These are phyloP conservation scores for Harpegnathos saltator DNA, from an alignment of 1,140 invertebrate species.

Conservation along the genomic window DNA sequence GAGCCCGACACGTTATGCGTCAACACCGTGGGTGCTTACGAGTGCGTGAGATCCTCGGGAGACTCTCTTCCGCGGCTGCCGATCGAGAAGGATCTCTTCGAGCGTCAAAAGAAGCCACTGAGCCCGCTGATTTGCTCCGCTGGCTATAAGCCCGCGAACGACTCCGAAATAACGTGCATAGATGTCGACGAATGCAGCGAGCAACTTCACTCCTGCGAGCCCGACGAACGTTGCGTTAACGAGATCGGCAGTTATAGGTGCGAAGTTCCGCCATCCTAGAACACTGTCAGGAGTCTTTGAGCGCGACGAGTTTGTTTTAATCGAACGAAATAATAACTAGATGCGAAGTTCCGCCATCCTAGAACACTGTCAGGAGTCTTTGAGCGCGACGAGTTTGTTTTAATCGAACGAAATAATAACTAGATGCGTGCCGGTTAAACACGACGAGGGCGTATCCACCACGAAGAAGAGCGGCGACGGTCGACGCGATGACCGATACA, in stretches of 20 bases:
- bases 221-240: slow-evolving; percentile 83
- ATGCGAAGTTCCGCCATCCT: slow-evolving; percentile 17
- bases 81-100: slow-evolving; percentile 66
- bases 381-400: neutral
- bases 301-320: neutral
- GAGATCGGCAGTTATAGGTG: slow-evolving; percentile 84
- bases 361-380: neutral
- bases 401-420: neutral
- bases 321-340: slow-evolving; percentile 25
- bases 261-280: neutral
- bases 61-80: slow-evolving; percentile 56
- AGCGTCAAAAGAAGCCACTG: slow-evolving; percentile 56
- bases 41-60: slow-evolving; percentile 76
- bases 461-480: neutral
- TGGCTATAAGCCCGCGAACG: slow-evolving; percentile 64
- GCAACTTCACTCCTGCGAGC: slow-evolving; percentile 77
- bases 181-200: slow-evolving; percentile 88
- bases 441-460: neutral
- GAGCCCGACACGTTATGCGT: slow-evolving; percentile 81
- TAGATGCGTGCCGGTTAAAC: slow-evolving; percentile 47
- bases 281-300: neutral
- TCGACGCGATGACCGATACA: slow-evolving; percentile 5
- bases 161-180: slow-evolving; percentile 67
- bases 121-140: slow-evolving; percentile 42
- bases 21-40: slow-evolving; percentile 85